Conservation (phyloP, 1,140 invertebrate species). For the Drosophila obscura region DNA sequence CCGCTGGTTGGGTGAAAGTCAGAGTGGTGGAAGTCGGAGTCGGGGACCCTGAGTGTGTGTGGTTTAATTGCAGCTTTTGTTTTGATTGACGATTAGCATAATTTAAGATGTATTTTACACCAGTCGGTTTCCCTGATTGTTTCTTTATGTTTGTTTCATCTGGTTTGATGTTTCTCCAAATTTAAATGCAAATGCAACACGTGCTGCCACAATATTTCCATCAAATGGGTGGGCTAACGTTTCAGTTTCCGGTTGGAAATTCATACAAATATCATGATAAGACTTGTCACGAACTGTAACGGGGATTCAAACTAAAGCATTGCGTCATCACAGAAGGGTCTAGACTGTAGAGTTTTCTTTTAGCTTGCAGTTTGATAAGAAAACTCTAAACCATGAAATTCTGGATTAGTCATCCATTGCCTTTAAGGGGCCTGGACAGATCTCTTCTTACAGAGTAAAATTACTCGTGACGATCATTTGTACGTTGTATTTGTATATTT, state of each 20-base stretch:
- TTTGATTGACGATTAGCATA: constrained; percentile 67
- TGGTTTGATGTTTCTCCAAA: constrained; percentile 19
- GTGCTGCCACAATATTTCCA: constrained; percentile 28
- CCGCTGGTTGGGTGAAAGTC: constrained; percentile 57
- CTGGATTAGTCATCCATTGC: not conserved
- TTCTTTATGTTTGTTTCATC: constrained; percentile 27
- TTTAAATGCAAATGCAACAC: constrained; percentile 22
- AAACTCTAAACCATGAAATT: not conserved
- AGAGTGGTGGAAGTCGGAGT: constrained; percentile 5
- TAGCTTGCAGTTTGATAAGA: constrained; percentile 2
- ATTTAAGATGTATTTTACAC: constrained; percentile 40
- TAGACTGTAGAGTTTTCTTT: not conserved
- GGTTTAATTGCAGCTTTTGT: constrained; percentile 75
- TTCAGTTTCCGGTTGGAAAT: constrained; percentile 28
- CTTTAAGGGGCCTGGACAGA: too few relatives aligned
- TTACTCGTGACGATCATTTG: too few relatives aligned
- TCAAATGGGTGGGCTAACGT: constrained; percentile 26
- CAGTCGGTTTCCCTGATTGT: constrained; percentile 33
- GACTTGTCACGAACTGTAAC: constrained; percentile 30
- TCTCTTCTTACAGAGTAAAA: too few relatives aligned
- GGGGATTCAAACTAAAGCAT: constrained; percentile 25
- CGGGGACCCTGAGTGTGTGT: constrained; percentile 19
- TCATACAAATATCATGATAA: constrained; percentile 15
- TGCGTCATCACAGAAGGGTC: constrained; percentile 17
- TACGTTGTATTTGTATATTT: too few relatives aligned